Base-by-base conservation (phyloP, 2,888 invertebrate species). In the Dryobota labecula region DNA sequence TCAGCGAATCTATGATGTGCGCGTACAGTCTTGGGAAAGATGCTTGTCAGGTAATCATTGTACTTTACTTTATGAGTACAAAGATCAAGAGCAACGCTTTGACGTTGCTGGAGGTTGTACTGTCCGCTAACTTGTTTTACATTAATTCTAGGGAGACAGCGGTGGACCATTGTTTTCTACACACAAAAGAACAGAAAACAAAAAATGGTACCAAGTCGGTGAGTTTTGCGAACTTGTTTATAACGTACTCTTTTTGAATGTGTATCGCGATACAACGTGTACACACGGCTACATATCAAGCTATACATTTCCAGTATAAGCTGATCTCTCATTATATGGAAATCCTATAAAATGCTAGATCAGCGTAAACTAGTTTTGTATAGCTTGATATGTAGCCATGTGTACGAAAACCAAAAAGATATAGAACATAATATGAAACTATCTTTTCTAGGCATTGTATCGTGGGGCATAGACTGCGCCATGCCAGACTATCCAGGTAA, bases 381-480 rank as follows among this genome's bases (percentile, higher is more conserved):
- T n/a, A n/a, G n/a, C n/a, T n/a, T n/a, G n/a, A n/a, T n/a, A n/a
- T n/a, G n/a, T n/a, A n/a, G n/a, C n/a, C 45, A 20, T 13, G 36
- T 38, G 24, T 3, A 24, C 15, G 11, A 30, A 30, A 33, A 47
- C 4, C 15, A 20, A 33, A 24, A 51, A 20, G 3, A 45, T 4
- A n/a, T 38, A n/a, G 9, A 18, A 20, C 3, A 13, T 57, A 43
- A 49, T 49, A 49, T 58, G 33, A n/a, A 54, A 18, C 30, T 27
- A 7, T 60, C 4, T 70, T 30, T 78, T 70, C 20, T 76, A 97
- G 97, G 97, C 64, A 94, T 97, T 58, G 97, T 97, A 1, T 97
- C 97, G 0, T 97, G 97, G 96, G 97, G 97, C n/a, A 97, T 97
- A 68, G 97, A 97, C 78, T 97, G 97, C 84, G 97, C 97, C 0